phyloP scores from a whole-genome alignment of 1,140 invertebrate genomes.

The Ceratina calcarata region DNA sequence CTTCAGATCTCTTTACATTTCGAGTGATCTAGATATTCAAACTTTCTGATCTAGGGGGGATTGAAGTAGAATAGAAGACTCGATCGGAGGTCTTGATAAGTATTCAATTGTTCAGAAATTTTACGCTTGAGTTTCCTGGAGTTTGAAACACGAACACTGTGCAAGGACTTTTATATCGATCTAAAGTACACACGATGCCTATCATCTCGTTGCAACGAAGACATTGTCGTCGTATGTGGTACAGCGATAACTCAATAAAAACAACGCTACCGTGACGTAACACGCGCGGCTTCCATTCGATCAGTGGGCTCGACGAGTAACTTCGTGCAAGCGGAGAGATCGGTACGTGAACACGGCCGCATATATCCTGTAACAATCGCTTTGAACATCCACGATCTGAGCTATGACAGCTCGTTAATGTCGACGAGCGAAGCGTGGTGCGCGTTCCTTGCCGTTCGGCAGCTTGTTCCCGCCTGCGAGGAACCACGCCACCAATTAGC shows the following conservation, averaged over 20 bases:
- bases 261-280: background rate
- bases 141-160: too few relatives aligned
- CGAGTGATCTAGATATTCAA: too few relatives aligned
- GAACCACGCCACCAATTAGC: slow-evolving; percentile 43
- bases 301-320: too few relatives aligned
- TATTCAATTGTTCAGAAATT: too few relatives aligned
- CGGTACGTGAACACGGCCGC: background rate
- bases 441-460: background rate
- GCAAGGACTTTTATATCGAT: too few relatives aligned
- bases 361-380: background rate
- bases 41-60: too few relatives aligned
- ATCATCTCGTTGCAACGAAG: background rate
- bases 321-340: too few relatives aligned
- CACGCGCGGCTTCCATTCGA: slow-evolving; percentile 4
- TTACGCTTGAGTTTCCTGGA: too few relatives aligned
- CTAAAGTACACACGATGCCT: background rate
- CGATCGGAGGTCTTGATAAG: too few relatives aligned
- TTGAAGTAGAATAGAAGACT: too few relatives aligned
- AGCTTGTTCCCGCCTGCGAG: slow-evolving; percentile 4
- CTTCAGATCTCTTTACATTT: too few relatives aligned
- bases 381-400: slow-evolving; percentile 26
- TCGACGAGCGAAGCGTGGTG: background rate
- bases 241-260: slow-evolving; percentile 16
- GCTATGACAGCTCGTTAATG: slow-evolving; percentile 30
- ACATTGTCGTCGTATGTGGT: too few relatives aligned